Conservation (phyloP, 2,797 vertebrate genomes). For the Thunnus albacares region DNA sequence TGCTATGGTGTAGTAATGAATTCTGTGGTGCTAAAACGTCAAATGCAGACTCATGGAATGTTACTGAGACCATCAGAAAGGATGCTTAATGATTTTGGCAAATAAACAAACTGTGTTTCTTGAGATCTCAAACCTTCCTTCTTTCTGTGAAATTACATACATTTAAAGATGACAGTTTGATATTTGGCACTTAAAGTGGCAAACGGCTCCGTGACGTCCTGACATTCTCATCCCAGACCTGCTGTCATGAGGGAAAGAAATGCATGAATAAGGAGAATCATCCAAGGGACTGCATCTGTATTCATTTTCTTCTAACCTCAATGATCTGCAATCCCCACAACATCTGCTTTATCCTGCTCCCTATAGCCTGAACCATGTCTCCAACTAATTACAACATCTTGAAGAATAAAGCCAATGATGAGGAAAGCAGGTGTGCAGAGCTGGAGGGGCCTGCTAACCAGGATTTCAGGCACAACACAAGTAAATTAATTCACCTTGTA, state of each 20-base stretch:
- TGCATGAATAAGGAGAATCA: conserved; percentile 27
- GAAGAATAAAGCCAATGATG: conserved; percentile 63
- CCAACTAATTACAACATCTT: conserved; percentile 74
- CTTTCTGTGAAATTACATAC: neutral
- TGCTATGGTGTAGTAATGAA: conserved; percentile 50
- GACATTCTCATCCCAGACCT: conserved; percentile 30
- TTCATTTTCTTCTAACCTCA: conserved; percentile 49
- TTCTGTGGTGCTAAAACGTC: conserved; percentile 36
- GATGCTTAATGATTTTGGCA: neutral
- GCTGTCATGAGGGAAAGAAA: conserved; percentile 16
- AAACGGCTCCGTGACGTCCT: conserved; percentile 23
- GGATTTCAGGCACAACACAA: conserved; percentile 41
- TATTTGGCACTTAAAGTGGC: conserved; percentile 1
- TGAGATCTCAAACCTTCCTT: conserved; percentile 6
- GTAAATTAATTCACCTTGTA: conserved; percentile 63
- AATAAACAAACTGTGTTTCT: neutral
- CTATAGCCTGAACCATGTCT: conserved; percentile 43
- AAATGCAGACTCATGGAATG: conserved; percentile 27
- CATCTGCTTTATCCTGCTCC: conserved; percentile 64
- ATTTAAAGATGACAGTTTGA: conserved; percentile 41
- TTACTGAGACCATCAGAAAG: neutral
- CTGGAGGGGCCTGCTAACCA: conserved; percentile 55
- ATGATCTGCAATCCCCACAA: conserved; percentile 46
- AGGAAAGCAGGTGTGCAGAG: conserved; percentile 65
- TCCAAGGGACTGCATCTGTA: conserved; percentile 48